Percentiles rank a stretch among this genome's conserved stretches.
These are phyloP conservation scores for Tylochromis polylepis DNA, from an alignment of 2,113 vertebrate genomes.

Conservation along the genomic window DNA sequence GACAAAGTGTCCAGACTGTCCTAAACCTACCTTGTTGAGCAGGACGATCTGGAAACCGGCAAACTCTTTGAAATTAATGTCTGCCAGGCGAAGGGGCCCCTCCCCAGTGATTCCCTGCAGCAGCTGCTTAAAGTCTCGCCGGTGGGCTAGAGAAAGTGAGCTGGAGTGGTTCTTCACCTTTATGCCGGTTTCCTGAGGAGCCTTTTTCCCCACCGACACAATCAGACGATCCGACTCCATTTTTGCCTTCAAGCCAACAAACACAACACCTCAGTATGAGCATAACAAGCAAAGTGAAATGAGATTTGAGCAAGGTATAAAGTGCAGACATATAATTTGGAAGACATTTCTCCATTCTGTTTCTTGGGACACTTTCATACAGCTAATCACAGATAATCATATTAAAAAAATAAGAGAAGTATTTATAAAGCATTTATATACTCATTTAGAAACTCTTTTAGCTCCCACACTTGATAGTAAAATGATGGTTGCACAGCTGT, in stretches of 20 bases:
- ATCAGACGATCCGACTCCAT: constrained; percentile 93
- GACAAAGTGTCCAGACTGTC: neutral
- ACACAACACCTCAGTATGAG: neutral
- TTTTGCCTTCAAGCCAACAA: constrained; percentile 83
- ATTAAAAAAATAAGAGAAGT: neutral
- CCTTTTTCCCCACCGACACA: constrained; percentile 89
- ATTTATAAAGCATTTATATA: neutral
- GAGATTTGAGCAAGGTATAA: neutral
- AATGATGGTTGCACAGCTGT: neutral
- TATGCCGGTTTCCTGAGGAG: constrained; percentile 85
- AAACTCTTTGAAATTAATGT: constrained; percentile 93
- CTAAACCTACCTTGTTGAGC: constrained; percentile 83
- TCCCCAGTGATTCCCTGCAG: constrained; percentile 90
- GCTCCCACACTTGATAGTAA: neutral
- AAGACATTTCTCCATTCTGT: neutral
- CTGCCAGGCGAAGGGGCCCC: constrained; percentile 77
- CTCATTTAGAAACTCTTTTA: neutral
- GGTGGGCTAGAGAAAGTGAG: constrained; percentile 83
- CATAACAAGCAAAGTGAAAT: neutral
- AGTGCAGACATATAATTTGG: neutral
- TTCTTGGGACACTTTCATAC: neutral
- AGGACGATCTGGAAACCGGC: constrained; percentile 91
- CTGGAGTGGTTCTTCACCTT: constrained; percentile 92
- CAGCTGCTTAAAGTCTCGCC: constrained; percentile 87
- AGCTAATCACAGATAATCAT: neutral